Percentiles rank a stretch among this genome's conserved stretches.
Evolutionary conservation across 2,888 invertebrate species (phyloP).

Genomic region (Drosophila tanythrix): DNA sequence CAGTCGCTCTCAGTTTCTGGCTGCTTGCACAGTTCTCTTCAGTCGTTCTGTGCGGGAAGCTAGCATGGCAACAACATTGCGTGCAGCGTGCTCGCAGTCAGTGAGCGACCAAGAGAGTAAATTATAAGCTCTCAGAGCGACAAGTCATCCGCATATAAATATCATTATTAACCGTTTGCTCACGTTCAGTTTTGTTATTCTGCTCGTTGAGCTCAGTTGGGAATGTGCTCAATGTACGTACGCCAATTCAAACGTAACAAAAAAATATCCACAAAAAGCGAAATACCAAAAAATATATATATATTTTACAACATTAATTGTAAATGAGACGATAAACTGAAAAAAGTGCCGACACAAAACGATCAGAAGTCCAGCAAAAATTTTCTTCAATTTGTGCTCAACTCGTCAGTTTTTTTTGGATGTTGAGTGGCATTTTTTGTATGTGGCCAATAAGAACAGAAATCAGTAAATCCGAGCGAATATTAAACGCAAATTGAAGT

Average conservation of each 20-base stretch:
- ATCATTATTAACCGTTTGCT: slow-evolving; percentile 50
- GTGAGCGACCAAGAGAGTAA: slow-evolving; percentile 15
- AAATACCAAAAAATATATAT: slow-evolving; percentile 6
- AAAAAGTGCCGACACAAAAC: slow-evolving; percentile 18
- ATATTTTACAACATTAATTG: slow-evolving; percentile 34
- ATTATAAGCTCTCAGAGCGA: slow-evolving; percentile 26
- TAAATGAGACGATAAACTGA: not conserved
- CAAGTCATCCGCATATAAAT: slow-evolving; percentile 40
- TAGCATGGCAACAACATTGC: not conserved
- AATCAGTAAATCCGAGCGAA: not conserved
- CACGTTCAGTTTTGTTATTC: slow-evolving; percentile 54
- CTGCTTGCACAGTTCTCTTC: not conserved
- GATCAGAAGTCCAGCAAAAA: slow-evolving; percentile 2
- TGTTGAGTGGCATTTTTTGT: slow-evolving; percentile 38
- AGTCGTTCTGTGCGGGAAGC: not conserved
- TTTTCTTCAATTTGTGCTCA: slow-evolving; percentile 16
- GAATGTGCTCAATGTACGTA: slow-evolving; percentile 31
- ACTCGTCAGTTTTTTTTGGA: slow-evolving; percentile 52
- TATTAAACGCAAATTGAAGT: slow-evolving; percentile 16
- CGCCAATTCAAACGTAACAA: slow-evolving; percentile 23
- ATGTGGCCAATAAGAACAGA: slow-evolving; percentile 27
- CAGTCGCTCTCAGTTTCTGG: no score
- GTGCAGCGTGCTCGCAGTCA: slow-evolving; percentile 11
- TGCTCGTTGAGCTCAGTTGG: slow-evolving; percentile 46
- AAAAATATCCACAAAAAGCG: slow-evolving; percentile 32